Conservation (phyloP, 1,140 invertebrate genomes). For the Holcopasites calliopsidis region DNA sequence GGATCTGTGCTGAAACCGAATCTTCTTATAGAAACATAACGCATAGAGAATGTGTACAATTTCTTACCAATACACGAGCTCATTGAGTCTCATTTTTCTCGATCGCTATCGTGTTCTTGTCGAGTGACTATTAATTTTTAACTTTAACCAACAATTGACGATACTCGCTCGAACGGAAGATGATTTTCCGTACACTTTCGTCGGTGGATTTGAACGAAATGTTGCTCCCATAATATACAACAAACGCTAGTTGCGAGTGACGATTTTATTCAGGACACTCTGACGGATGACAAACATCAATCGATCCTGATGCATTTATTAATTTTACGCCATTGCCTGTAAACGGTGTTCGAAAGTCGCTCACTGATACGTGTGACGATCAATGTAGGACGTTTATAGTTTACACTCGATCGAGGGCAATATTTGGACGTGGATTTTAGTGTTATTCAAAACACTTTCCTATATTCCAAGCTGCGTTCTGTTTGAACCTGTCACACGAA, state of each 20-base stretch:
- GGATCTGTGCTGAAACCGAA: too few relatives aligned
- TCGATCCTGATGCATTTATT: slow-evolving; percentile 4
- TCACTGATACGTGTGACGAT: background rate
- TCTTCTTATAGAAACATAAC: slow-evolving; percentile 7
- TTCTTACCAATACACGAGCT: slow-evolving; percentile 73
- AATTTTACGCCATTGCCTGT: slow-evolving; percentile 32
- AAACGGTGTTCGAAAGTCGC: background rate
- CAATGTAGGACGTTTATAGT: background rate
- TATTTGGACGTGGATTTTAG: too few relatives aligned
- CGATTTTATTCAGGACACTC: slow-evolving; percentile 11
- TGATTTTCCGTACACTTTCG: slow-evolving; percentile 30
- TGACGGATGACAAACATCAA: background rate
- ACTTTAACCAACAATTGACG: slow-evolving; percentile 7
- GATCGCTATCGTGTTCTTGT: slow-evolving; percentile 2
- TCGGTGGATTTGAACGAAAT: slow-evolving; percentile 21
- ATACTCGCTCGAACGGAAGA: slow-evolving; percentile 7
- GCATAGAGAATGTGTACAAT: background rate
- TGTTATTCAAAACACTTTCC: too few relatives aligned
- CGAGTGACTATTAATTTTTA: slow-evolving; percentile 20
- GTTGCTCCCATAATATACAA: slow-evolving; percentile 64
- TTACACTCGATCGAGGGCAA: too few relatives aligned
- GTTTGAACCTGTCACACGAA: too few relatives aligned
- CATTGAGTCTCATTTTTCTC: slow-evolving; percentile 68
- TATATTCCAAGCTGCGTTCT: too few relatives aligned
- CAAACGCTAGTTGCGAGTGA: slow-evolving; percentile 6